Base-by-base conservation (phyloP, 2,113 vertebrate species). In the Rhea americana region DNA sequence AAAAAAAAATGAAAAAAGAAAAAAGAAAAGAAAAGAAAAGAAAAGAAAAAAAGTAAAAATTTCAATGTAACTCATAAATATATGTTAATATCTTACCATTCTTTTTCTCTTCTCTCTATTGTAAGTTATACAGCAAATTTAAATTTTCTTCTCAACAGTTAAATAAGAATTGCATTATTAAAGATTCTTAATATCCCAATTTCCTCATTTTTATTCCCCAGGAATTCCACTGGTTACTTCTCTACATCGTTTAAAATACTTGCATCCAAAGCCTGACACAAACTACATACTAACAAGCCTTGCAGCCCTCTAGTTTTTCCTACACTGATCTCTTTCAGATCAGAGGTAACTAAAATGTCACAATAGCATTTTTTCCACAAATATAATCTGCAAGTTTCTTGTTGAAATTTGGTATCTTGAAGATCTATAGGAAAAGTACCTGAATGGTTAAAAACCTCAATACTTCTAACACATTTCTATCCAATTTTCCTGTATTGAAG, bases 291-390 rank as follows among this genome's bases (percentile, higher is more conserved):
- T 28, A 81, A 12, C 3, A 58, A 39, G 26, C 0, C 9, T 43
- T 53, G 3, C 3, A 47, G 2, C 2, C 3, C 12, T 51, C 3
- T 3, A 3, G 2, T 55, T 58, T 86, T 86, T 37, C 1, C 22
- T 73, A 12, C 6, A 13, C 4, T 50, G 17, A 43, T 73, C 3
- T 5, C 3, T 59, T 13, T 53, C 19, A 74, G 5, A 32, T 24
- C 15, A 32, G 3, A 39, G 8, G 7, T 21, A 81, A 70, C 5
- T 39, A 18, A 74, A 50, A 53, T 76, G 45, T 76, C 5, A 14
- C 2, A 39, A 70, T 5, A 9, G 2, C 1, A 2, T 10, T 66
- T 58, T 35, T 24, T 18, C 7, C 10, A 59, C 5, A 10, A 26
- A 58, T 13, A 39, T 4, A 45, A 18, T 55, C 24, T 74, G 5